A percentile compares a stretch with the other conserved stretches of the same genome.
These are phyloP conservation scores for Drosophila stalkeri DNA, from an alignment of 2,888 invertebrate genomes.

Conservation along the genomic window DNA sequence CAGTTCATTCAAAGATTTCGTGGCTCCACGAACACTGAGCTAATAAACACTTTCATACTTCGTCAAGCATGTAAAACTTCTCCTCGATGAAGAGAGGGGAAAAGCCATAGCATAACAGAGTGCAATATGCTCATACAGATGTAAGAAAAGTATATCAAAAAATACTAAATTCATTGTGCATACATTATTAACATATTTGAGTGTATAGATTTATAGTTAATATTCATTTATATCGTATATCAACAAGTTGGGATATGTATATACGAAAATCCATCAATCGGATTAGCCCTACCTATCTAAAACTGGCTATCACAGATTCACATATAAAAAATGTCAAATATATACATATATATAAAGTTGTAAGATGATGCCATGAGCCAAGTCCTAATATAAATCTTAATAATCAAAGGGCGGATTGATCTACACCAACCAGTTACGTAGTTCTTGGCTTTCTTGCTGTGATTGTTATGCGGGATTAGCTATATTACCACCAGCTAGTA, in stretches of 20 bases:
- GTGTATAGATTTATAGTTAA: neutral
- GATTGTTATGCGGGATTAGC: conserved; percentile 25
- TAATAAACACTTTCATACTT: conserved; percentile 62
- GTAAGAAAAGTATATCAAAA: neutral
- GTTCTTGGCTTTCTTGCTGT: neutral
- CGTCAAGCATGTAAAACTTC: conserved; percentile 64
- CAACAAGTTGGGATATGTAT: neutral
- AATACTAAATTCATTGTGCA: neutral
- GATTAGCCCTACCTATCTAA: too few species aligned
- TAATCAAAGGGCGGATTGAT: neutral
- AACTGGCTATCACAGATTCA: too few species aligned
- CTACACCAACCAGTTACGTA: neutral
- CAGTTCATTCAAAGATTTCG: conserved; percentile 28
- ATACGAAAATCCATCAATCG: neutral
- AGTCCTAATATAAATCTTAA: neutral
- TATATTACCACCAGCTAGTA: conserved; percentile 8
- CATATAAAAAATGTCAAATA: too few species aligned
- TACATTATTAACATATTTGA: neutral
- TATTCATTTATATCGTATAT: neutral
- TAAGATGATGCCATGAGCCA: too few species aligned
- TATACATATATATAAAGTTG: too few species aligned
- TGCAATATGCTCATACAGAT: neutral
- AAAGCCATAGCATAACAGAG: neutral
- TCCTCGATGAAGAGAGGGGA: conserved; percentile 9
- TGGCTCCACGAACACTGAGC: conserved; percentile 15